Conservation (phyloP, 2,888 invertebrate species). For the Craniophora ligustri region DNA sequence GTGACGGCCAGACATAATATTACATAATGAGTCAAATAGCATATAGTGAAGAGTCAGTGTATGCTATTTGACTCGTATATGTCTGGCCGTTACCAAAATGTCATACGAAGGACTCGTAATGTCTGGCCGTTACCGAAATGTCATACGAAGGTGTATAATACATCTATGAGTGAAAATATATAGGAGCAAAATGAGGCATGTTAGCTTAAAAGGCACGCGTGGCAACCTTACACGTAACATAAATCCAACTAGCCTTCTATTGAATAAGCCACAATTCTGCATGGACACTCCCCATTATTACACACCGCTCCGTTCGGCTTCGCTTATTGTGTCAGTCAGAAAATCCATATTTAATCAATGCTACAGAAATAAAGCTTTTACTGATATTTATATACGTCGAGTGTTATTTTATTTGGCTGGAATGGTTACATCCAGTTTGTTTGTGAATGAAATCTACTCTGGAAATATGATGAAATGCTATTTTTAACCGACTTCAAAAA, state of each 20-base stretch:
- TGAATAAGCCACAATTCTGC: conserved; percentile 58
- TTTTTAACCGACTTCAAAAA: neutral
- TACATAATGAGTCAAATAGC: no score
- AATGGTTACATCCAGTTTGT: neutral
- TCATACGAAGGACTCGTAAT: no score
- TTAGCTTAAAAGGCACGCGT: neutral
- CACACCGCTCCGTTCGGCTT: conserved; percentile 53
- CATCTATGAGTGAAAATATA: neutral
- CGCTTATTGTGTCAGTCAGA: conserved; percentile 60
- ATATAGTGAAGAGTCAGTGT: no score
- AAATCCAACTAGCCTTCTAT: conserved; percentile 53
- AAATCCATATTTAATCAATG: conserved; percentile 57
- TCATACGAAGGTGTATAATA: no score
- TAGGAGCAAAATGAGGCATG: no score
- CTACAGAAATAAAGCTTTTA: conserved; percentile 21
- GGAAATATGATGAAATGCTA: no score
- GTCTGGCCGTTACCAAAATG: no score
- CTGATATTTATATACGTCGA: conserved; percentile 17
- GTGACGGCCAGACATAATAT: no score
- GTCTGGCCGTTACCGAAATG: no score
- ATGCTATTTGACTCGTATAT: no score
- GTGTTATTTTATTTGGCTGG: conserved; percentile 6
- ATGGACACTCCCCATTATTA: conserved; percentile 64
- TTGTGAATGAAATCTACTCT: neutral
- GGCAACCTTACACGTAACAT: conserved; percentile 35